A percentile compares a stretch with the other conserved stretches of the same genome.
phyloP scores from a whole-genome alignment of 1,140 invertebrate species.

The Ridgeia piscesae region DNA sequence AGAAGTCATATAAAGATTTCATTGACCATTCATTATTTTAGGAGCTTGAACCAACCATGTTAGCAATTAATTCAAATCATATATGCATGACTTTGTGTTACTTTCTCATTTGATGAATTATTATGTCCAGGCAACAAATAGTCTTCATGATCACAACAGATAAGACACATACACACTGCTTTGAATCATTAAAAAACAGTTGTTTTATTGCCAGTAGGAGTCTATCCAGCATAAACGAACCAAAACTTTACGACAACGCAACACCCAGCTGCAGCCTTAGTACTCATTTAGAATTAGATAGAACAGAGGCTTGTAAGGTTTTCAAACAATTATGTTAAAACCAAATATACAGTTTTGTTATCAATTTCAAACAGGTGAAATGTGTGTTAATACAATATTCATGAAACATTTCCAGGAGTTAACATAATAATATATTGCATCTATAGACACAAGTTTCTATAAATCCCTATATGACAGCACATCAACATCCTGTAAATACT shows the following conservation, averaged over 20 bases:
- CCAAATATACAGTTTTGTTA: background rate
- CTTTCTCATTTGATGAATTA: background rate
- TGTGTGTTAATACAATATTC: constrained; percentile 5
- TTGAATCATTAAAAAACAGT: background rate
- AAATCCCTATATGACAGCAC: background rate
- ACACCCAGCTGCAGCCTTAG: background rate
- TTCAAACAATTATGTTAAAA: background rate
- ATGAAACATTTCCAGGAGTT: background rate
- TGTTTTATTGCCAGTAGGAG: background rate
- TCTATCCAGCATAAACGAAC: background rate
- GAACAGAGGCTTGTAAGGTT: too few relatives aligned
- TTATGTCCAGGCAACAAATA: background rate
- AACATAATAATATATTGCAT: background rate
- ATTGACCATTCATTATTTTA: too few relatives aligned
- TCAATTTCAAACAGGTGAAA: background rate
- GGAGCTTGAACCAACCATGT: too few relatives aligned
- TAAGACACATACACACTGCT: background rate
- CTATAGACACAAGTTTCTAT: background rate
- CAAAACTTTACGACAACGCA: background rate
- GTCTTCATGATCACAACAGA: background rate
- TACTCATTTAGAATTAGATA: background rate
- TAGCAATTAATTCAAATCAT: too few relatives aligned
- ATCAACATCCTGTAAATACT: background rate
- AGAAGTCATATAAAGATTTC: too few relatives aligned
- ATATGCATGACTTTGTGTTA: background rate